These are phyloP conservation scores for Oryzias woworae DNA, from an alignment of 2,113 vertebrate genomes.

Conservation along the genomic window DNA sequence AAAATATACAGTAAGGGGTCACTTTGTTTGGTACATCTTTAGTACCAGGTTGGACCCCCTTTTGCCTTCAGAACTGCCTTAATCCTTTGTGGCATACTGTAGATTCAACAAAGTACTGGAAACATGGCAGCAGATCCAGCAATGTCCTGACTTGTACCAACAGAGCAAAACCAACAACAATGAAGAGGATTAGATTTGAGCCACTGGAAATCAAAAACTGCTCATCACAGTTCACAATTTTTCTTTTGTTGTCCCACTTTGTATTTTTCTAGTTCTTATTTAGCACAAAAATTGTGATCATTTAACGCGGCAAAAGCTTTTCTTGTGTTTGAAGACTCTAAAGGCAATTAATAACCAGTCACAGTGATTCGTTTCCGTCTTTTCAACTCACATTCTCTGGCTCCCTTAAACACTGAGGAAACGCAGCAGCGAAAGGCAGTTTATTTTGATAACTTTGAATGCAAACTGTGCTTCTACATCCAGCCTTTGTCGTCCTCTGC, in stretches of 20 bases:
- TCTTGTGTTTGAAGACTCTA: background rate
- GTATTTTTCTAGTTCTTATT: constrained; percentile 10
- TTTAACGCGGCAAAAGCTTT: constrained; percentile 25
- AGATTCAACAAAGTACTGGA: too few relatives aligned
- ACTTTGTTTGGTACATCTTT: too few relatives aligned
- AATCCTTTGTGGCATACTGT: too few relatives aligned
- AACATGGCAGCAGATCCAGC: background rate
- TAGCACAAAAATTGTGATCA: constrained; percentile 3
- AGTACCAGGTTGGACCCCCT: too few relatives aligned
- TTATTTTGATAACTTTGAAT: background rate
- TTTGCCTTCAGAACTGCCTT: too few relatives aligned
- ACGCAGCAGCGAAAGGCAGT: background rate
- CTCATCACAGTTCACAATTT: constrained; percentile 6
- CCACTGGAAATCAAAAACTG: background rate
- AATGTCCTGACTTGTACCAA: constrained; percentile 1
- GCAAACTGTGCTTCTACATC: constrained; percentile 4
- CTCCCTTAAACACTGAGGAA: constrained; percentile 3
- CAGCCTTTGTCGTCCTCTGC: constrained; percentile 8
- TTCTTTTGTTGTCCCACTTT: background rate
- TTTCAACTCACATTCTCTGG: constrained; percentile 15
- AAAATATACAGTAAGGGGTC: too few relatives aligned
- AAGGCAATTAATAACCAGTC: constrained; percentile 38
- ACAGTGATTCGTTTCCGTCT: constrained; percentile 27
- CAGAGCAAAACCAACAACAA: background rate
- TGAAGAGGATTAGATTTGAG: constrained; percentile 2